Evolutionary conservation across 2,888 invertebrate genomes (phyloP).

Genomic region (Brenthis daphne): DNA sequence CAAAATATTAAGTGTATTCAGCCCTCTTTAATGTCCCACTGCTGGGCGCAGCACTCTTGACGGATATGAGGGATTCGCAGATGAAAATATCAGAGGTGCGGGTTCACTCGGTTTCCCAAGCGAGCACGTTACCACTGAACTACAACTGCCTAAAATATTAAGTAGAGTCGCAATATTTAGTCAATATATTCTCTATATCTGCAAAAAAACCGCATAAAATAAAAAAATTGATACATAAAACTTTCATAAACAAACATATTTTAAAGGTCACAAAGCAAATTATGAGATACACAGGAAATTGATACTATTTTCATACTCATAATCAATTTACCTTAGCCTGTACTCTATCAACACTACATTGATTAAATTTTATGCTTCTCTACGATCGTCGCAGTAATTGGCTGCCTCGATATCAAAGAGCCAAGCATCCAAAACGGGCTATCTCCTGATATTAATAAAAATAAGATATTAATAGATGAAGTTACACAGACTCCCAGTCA

Average conservation of each 20-base stretch:
- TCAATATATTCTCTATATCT: too few species aligned
- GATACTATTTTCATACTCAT: constrained; percentile 19
- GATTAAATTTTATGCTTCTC: constrained; percentile 34
- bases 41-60: too few species aligned
- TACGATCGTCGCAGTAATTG: constrained; percentile 49
- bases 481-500: constrained; percentile 73
- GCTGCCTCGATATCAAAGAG: constrained; percentile 56
- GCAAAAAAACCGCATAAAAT: too few species aligned
- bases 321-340: constrained; percentile 21
- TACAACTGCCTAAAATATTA: not conserved
- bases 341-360: constrained; percentile 25
- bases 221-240: not conserved
- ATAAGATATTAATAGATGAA: constrained; percentile 74
- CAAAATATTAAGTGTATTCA: too few species aligned
- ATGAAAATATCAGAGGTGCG: too few species aligned
- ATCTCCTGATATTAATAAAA: constrained; percentile 73
- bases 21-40: too few species aligned
- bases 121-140: not conserved
- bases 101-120: not conserved
- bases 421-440: constrained; percentile 60
- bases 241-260: not conserved
- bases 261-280: constrained; percentile 4
- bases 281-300: constrained; percentile 7
- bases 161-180: not conserved
- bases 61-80: too few species aligned